Evolutionary conservation across 2,113 vertebrate genomes (phyloP), one percentile per base, ranked within the genome.

Genomic region (Zapornia atra): DNA sequence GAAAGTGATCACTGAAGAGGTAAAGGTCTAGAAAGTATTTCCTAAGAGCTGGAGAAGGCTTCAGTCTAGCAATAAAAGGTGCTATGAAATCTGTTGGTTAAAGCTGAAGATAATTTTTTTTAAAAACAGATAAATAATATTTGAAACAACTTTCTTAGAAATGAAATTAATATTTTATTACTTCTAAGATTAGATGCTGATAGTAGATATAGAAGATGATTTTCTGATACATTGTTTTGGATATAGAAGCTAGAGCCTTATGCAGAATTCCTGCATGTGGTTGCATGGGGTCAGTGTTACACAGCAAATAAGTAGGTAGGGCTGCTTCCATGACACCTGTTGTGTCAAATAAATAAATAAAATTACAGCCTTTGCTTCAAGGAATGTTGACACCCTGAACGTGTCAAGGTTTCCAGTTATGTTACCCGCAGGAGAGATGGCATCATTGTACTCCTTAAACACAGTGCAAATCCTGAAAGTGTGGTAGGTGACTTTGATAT

Each of bases 311-410:
- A 12, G 11, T 59, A 0, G 1, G 31, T 63, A 53, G 16, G 2
- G 5, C 26, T 61, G 20, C 64, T 73, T 60, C 10, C 81, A 17
- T 78, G 72, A 56, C 13, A 50, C 11, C 20, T 31, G 2, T 9
- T 81, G 26, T 48, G 16, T 40, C 6, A 38, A 65, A 66, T 10
- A 59, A 26, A 31, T 51, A 48, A 65, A 71, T 53, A n/a, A 36
- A 3, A 28, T 19, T 1, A 50, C 8, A 65, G 1, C 14, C 29
- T 79, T 75, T 63, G 19, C 9, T 1, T 0, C n/a, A 66, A 66
- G 54, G 9, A 70, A 3, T 33, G 6, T 57, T 38, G 12, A n/a
- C 51, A 83, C 11, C 11, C 40, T 76, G 51, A 70, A 53, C 16
- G 17, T 75, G 7, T 61, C 21, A 60, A 61, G 34, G 2, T 69